Evolutionary conservation across 2,797 vertebrate genomes (phyloP), one percentile per base, ranked within the genome.

Genomic region (Taenioides sp.): DNA sequence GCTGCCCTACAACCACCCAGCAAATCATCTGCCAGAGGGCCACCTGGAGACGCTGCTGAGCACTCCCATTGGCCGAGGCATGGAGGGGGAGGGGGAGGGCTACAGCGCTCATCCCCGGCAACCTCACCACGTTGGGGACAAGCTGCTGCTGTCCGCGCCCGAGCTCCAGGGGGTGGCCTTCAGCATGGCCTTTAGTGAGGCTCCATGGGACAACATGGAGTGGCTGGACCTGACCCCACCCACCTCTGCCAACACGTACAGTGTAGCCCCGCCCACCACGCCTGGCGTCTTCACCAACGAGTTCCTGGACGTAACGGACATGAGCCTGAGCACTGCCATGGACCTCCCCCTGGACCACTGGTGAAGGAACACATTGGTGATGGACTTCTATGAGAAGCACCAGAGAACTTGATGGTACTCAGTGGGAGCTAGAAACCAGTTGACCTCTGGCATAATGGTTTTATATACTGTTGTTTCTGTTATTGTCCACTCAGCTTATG

Each of bases 131-230:
- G 54, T 75, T 80, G 89, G 91, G 0, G 96, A 98, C 67, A 97
- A 98, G 86, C 90, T 95, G 76, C 92, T 96, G 78, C 88, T 85
- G 5, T 85, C 94, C 1, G 92, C 88, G 20, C 76, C 95, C 0
- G 90, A 93, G 74, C 86, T 88, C 65, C 90, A 91, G 73, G 91
- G 91, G 23, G 87, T 90, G 89, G 87, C 60, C 60, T 62, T 98
- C 67, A 96, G 95, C 74, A 92, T 99, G 92, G 93, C 95, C 50
- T 99, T 98, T 87, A 94, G 95, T 0, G 98, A 99, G 85, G 96
- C 96, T 9, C 96, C 98, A 0, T 98, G 97, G 98, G 98, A 99
- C 83, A 97, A 95, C 0, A 99, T 99, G 97, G 98, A 99, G 85
- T 99, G 98, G 98, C 85, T 98, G 88, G 98, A 99, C 84, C 95